Conservation (phyloP, 2,113 vertebrate genomes). For the Gnathonemus longibarbis region DNA sequence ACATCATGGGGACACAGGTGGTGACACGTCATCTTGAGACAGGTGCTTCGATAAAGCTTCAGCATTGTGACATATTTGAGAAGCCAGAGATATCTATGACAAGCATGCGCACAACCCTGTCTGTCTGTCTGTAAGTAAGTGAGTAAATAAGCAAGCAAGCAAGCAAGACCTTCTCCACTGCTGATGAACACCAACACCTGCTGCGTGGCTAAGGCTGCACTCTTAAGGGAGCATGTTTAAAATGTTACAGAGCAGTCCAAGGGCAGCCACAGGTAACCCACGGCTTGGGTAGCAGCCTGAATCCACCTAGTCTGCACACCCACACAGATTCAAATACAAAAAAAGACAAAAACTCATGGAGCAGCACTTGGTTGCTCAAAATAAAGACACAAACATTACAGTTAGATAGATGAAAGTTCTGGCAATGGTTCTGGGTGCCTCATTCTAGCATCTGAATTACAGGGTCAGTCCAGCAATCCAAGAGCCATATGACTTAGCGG, state of each 20-base stretch:
- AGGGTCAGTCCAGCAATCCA: conserved; percentile 44
- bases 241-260: background rate
- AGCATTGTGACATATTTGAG: background rate
- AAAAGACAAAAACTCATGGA: background rate
- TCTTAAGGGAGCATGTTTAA: too few relatives aligned
- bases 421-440: background rate
- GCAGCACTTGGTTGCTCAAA: background rate
- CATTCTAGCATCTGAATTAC: background rate
- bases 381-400: background rate
- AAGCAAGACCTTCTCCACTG: background rate
- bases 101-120: background rate
- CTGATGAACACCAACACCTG: background rate
- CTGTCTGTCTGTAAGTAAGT: background rate
- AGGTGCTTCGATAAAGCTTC: background rate
- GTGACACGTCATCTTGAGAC: background rate
- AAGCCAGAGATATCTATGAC: background rate
- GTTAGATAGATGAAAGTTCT: background rate
- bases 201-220: background rate
- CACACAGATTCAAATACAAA: background rate
- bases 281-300: background rate
- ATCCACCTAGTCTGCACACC: background rate
- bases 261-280: background rate
- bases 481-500: conserved; percentile 14
- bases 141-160: background rate
- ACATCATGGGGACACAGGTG: background rate